Base-by-base conservation (phyloP, 1,140 invertebrate species). In the Periplaneta americana region DNA sequence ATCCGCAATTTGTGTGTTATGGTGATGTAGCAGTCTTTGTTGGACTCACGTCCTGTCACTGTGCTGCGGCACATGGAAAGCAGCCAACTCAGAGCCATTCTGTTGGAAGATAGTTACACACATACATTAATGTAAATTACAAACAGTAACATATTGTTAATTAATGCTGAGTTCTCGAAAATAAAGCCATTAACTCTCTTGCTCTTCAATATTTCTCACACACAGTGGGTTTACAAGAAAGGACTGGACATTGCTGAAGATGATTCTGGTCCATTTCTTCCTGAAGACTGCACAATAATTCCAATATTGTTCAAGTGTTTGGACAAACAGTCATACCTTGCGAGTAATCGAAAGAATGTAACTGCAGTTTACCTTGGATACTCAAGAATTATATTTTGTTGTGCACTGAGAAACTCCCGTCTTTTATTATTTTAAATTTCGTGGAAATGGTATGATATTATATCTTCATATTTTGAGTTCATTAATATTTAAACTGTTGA, bases 31-130 rank as follows among this genome's bases (percentile, higher is more conserved):
- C 91, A 84, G 0, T 93, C 92, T 87, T 96, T 96, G 0, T 93
- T 92, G 80, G 86, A 86, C 87, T 96, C 95, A 81, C 95, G 88
- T 31, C 88, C 85, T 1, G 89, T 89, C 0, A 96, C 93, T 9
- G 91, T 90, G 17, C 88, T 88, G 37, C 91, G 89, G 75, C 91
- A 92, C 32, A 89, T 88, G 1, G 92, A 92, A 6, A 96, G 85
- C 1, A 95, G 74, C 74, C 86, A 88, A 81, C 88, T 88, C 33
- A 93, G 81, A 5, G 90, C 83, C 57, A 85, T 85, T 83, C 91
- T 91, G 82, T n/a, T 28, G 8, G 33, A 4, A 79, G 28, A n/a
- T 22, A n/a, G n/a, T n/a, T n/a, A n/a, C n/a, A n/a, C n/a, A n/a
- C n/a, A n/a, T 1, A 75, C 2, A 28, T 75, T 75, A n/a, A 28